These are phyloP conservation scores for Pelmatolapia mariae DNA, from an alignment of 2,113 vertebrate genomes.

Conservation along the genomic window DNA sequence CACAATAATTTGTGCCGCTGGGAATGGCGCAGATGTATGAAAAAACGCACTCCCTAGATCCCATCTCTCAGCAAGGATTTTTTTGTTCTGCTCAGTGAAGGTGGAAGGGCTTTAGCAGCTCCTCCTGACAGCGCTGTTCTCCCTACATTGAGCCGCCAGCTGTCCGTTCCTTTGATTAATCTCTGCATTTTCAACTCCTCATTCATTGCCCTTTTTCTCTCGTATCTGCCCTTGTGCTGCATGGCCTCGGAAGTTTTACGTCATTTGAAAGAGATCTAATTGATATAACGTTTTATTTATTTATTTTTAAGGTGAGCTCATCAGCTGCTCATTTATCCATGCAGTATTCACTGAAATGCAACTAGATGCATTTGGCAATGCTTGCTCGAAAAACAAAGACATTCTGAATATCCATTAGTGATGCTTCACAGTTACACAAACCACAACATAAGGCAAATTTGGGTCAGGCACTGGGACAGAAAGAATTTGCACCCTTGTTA, in stretches of 20 bases:
- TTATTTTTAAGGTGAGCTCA: background rate
- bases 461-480: background rate
- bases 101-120: constrained; percentile 5
- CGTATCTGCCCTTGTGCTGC: background rate
- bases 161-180: constrained; percentile 34
- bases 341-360: background rate
- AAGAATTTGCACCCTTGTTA: constrained; percentile 5
- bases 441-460: background rate
- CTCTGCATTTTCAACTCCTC: background rate
- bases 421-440: background rate
- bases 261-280: constrained; percentile 21
- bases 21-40: background rate
- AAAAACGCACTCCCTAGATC: background rate
- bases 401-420: background rate
- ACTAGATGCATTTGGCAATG: background rate
- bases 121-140: constrained; percentile 8
- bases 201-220: background rate
- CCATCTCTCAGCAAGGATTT: background rate
- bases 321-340: background rate
- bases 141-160: constrained; percentile 15
- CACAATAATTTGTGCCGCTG: constrained; percentile 9
- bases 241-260: background rate
- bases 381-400: background rate
- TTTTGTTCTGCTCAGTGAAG: constrained; percentile 2
- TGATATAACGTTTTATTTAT: background rate